Conservation (phyloP, 64 coral and sea anemone species). For the Montipora cactus region DNA sequence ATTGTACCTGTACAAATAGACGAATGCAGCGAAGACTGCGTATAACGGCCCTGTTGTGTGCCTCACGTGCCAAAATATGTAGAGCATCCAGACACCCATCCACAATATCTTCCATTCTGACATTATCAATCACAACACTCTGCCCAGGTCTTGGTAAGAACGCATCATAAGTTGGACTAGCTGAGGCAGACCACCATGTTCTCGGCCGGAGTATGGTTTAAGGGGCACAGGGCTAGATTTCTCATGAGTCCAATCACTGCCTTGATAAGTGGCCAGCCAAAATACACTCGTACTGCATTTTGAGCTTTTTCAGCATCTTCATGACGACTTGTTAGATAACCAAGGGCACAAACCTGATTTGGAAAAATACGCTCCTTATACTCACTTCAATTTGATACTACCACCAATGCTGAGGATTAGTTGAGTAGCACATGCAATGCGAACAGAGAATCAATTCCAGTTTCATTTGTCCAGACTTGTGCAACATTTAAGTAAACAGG, state of each 20-base stretch:
- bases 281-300: slow-evolving; percentile 96
- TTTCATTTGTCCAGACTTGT: too few species aligned
- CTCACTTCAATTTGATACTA: too few species aligned
- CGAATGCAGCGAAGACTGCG: slow-evolving; percentile 91
- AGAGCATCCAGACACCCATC: slow-evolving; percentile 96
- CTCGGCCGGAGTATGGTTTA: slow-evolving; percentile 93
- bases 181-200: slow-evolving; percentile 91
- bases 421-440: too few species aligned
- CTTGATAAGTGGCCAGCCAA: slow-evolving; percentile 99
- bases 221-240: slow-evolving; percentile 94
- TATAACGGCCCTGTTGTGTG: slow-evolving; percentile 96
- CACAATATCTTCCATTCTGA: slow-evolving; percentile 98
- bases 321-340: slow-evolving; percentile 94
- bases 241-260: slow-evolving; percentile 97
- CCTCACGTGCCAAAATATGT: slow-evolving; percentile 92
- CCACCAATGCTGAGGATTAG: too few species aligned
- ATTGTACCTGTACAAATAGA: slow-evolving; percentile 93
- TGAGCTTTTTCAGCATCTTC: slow-evolving; percentile 93
- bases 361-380: background rate
- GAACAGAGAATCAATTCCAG: too few species aligned
- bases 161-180: slow-evolving; percentile 97
- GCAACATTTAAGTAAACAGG: too few species aligned
- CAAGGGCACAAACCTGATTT: slow-evolving; percentile 84
- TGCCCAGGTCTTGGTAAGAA: slow-evolving; percentile 90
- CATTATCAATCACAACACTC: slow-evolving; percentile 87